These are phyloP conservation scores for Luscinia megarhynchos DNA, from an alignment of 2,797 vertebrate genomes.

Conservation along the genomic window DNA sequence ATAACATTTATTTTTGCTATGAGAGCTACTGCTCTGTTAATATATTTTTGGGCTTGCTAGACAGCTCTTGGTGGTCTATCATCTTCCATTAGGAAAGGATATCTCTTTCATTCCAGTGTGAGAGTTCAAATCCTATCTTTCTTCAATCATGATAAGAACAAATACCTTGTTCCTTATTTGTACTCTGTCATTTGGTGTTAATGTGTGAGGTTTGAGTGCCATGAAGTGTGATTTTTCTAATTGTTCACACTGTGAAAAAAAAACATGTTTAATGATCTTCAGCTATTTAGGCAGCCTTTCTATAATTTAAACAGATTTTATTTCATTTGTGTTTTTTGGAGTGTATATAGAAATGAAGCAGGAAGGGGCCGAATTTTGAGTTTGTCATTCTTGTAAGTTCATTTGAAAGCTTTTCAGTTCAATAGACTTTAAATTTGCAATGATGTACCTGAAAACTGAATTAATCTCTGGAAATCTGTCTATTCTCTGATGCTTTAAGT, in stretches of 20 bases:
- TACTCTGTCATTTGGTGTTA: constrained; percentile 39
- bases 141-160: constrained; percentile 20
- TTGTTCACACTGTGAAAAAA: constrained; percentile 49
- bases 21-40: neutral
- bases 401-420: neutral
- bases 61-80: neutral
- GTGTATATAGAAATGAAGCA: neutral
- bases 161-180: constrained; percentile 1
- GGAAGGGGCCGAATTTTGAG: neutral
- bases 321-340: constrained; percentile 34
- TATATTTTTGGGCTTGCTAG: constrained; percentile 27
- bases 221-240: constrained; percentile 62
- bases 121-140: constrained; percentile 40
- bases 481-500: constrained; percentile 3
- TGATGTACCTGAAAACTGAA: neutral
- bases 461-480: constrained; percentile 21
- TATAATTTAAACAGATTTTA: neutral
- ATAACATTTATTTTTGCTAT: constrained; percentile 24
- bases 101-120: neutral
- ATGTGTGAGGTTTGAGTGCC: constrained; percentile 15
- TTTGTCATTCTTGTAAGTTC: neutral
- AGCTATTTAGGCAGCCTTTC: constrained; percentile 41
- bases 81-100: neutral
- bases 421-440: neutral
- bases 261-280: constrained; percentile 52